Evolutionary conservation across 1,140 invertebrate genomes (phyloP), one percentile per base, ranked within the genome.

Genomic region (Diplogasteroides magnus): DNA sequence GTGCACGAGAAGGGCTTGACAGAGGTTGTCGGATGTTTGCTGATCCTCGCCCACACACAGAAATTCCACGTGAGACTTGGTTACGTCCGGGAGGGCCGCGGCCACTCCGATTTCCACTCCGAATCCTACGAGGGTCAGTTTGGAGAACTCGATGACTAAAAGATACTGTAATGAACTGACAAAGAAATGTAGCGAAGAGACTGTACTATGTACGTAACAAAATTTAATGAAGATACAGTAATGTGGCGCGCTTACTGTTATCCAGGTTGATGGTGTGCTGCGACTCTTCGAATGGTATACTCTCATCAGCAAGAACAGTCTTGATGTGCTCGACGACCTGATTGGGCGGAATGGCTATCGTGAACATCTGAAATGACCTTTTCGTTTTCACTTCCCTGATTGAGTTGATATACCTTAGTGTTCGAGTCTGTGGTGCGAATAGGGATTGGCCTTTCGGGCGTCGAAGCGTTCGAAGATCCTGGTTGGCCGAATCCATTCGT

Each of bases 31-130:
- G 6, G 37, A 48, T 11, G 37, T 48, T 19, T 48, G 6, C 37
- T 11, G 19, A 48, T 48, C 37, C 37, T 48, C 37, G 6, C 37
- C 37, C 19, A 48, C 37, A 19, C 37, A 48, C 37, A 11, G 37
- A 26, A 72, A 72, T 25, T 72, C 70, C 13, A 72, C 66, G 25
- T 72, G 70, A 26, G 70, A 61, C 48, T 72, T 72, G 29, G 61
- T 32, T 11, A 67, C 64, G 15, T 64, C 64, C 6, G 70, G 70
- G 15, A 72, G 26, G 3, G 67, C 64, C 37, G 37, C 6, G 2
- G 70, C 70, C 2, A 72, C 70, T 29, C 70, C 70, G 14, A 72
- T 72, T 31, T 72, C 70, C 1, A 72, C 65, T 32, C 70, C 70
- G 26, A 64, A 11, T 6, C 37, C 61, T 19, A 64, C 37, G 23